Percentiles rank a stretch among this genome's conserved stretches.
phyloP scores from a whole-genome alignment of 1,140 invertebrate species.

The Thrips palmi region DNA sequence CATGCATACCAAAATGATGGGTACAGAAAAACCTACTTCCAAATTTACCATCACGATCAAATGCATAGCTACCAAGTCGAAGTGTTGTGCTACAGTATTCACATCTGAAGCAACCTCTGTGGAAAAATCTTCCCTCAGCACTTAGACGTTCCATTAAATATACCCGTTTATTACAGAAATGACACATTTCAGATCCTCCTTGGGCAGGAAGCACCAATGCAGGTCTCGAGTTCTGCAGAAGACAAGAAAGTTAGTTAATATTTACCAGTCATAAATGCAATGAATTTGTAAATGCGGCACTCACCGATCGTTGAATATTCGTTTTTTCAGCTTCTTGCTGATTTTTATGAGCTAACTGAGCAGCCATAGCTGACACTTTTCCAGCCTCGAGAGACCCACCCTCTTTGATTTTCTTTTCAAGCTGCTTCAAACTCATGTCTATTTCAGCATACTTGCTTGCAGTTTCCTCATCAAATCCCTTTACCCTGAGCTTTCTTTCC shows the following conservation, averaged over 20 bases:
- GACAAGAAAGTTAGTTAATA: constrained; percentile 10
- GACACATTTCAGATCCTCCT: constrained; percentile 57
- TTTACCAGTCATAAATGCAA: constrained; percentile 5
- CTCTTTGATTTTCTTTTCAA: constrained; percentile 65
- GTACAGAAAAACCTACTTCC: constrained; percentile 61
- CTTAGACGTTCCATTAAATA: constrained; percentile 75
- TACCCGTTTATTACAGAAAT: constrained; percentile 72
- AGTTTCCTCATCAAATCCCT: constrained; percentile 30
- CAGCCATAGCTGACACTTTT: constrained; percentile 74
- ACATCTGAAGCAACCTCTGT: constrained; percentile 64
- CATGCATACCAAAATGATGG: constrained; percentile 52
- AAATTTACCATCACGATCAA: constrained; percentile 51
- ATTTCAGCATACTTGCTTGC: constrained; percentile 46
- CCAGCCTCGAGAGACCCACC: constrained; percentile 54
- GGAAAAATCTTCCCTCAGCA: constrained; percentile 73
- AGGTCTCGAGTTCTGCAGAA: constrained; percentile 33
- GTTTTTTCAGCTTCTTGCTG: constrained; percentile 31
- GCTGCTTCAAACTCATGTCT: constrained; percentile 57
- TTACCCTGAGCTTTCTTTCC: constrained; percentile 53
- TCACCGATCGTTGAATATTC: constrained; percentile 38
- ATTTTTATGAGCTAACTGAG: constrained; percentile 49
- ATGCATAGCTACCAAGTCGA: constrained; percentile 52
- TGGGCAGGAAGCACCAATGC: constrained; percentile 36
- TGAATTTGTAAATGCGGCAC: constrained; percentile 19
- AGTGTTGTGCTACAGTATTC: constrained; percentile 52